phyloP scores from a whole-genome alignment of 2,888 invertebrate genomes.

The Phortica magna region DNA sequence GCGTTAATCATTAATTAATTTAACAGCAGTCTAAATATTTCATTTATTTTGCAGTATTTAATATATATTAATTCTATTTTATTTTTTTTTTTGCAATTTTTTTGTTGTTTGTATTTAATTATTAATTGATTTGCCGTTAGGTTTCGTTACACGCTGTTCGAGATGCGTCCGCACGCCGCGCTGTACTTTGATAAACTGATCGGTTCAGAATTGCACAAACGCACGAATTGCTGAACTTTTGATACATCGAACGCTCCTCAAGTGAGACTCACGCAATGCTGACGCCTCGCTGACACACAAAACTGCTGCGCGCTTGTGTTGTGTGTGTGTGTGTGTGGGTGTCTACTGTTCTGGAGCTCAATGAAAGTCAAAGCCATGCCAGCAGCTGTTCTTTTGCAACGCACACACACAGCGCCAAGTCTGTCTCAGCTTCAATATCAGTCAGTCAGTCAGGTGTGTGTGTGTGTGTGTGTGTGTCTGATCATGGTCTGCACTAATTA shows the following conservation, averaged over 20 bases:
- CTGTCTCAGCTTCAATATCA: constrained; percentile 10
- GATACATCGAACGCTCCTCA: background rate
- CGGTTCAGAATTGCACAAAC: constrained; percentile 40
- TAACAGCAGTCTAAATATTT: constrained; percentile 64
- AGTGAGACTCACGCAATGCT: constrained; percentile 29
- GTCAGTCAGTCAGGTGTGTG: constrained; percentile 19
- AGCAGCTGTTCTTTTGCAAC: constrained; percentile 6
- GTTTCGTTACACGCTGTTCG: constrained; percentile 39
- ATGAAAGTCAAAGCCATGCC: constrained; percentile 6
- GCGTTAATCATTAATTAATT: constrained; percentile 70
- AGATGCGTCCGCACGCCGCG: constrained; percentile 41
- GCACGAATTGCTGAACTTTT: constrained; percentile 26
- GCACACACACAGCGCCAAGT: background rate
- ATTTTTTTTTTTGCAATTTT: constrained; percentile 4
- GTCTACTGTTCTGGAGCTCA: background rate
- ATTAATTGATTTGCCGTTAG: constrained; percentile 35
- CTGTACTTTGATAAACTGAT: constrained; percentile 72
- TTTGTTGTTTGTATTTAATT: constrained; percentile 51
- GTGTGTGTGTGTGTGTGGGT: constrained; percentile 39
- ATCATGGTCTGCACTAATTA: background rate
- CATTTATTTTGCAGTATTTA: constrained; percentile 46
- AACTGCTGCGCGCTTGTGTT: constrained; percentile 13
- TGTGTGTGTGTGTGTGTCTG: background rate
- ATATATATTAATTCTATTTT: constrained; percentile 45
- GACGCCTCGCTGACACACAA: constrained; percentile 10